Percentiles rank a stretch among this genome's conserved stretches.
These are phyloP conservation scores for Monoplex corrugatus DNA, from an alignment of 2,888 invertebrate species.

Conservation along the genomic window DNA sequence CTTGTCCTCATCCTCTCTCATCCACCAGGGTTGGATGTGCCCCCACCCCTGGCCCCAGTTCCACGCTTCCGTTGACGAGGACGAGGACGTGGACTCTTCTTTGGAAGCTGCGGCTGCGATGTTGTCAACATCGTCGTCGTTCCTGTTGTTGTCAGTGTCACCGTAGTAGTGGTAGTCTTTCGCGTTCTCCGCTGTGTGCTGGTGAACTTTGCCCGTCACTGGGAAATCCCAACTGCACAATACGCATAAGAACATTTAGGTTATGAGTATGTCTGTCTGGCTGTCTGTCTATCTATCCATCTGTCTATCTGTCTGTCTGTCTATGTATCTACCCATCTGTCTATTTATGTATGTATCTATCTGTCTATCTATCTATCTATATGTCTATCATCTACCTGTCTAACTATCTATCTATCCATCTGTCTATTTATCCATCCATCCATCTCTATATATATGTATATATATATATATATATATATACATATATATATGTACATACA, in stretches of 20 bases:
- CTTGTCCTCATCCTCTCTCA: slow-evolving; percentile 43
- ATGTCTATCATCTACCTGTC: too few relatives aligned
- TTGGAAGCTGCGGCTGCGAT: not conserved
- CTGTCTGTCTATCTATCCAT: too few relatives aligned
- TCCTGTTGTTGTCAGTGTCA: not conserved
- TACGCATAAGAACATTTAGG: not conserved
- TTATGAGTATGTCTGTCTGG: too few relatives aligned
- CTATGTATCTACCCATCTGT: too few relatives aligned
- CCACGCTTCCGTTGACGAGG: slow-evolving; percentile 3
- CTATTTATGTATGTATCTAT: too few relatives aligned
- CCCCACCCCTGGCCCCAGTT: slow-evolving; percentile 55
- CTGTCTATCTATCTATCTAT: too few relatives aligned
- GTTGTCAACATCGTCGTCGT: not conserved
- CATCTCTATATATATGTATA: too few relatives aligned
- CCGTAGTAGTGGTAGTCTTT: not conserved
- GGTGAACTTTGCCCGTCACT: slow-evolving; percentile 27
- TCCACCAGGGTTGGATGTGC: slow-evolving; percentile 59
- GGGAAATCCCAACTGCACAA: slow-evolving; percentile 50
- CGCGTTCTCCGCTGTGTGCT: slow-evolving; percentile 1
- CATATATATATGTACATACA: too few relatives aligned
- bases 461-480: too few relatives aligned
- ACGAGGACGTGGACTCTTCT: not conserved
- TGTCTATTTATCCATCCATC: too few relatives aligned
- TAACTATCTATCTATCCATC: too few relatives aligned
- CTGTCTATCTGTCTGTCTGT: too few relatives aligned